A percentile compares a stretch with the other conserved stretches of the same genome.
Conservation (phyloP, 2,797 vertebrate species). For the Cossypha niveicapilla region DNA sequence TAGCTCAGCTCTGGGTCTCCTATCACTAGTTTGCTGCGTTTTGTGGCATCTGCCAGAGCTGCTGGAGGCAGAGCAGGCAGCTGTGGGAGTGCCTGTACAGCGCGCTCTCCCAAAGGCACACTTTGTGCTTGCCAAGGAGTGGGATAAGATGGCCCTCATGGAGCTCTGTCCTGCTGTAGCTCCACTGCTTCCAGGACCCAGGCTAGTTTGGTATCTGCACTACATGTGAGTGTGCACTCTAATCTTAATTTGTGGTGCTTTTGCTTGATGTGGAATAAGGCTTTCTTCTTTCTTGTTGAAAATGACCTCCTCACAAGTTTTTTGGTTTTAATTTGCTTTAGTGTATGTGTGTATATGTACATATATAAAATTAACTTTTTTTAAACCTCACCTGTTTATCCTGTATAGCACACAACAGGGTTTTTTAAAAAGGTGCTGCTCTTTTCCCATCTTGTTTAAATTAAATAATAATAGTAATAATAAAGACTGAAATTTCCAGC, state of each 20-base stretch:
- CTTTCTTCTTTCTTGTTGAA: constrained; percentile 38
- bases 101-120: neutral
- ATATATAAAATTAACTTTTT: constrained; percentile 66
- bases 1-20: neutral
- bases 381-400: constrained; percentile 71
- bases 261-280: constrained; percentile 66
- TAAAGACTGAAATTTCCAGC: neutral
- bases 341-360: constrained; percentile 66
- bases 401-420: constrained; percentile 54
- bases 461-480: constrained; percentile 35
- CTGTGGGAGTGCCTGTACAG: neutral
- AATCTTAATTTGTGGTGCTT: constrained; percentile 50
- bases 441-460: constrained; percentile 68
- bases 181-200: neutral
- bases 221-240: constrained; percentile 28
- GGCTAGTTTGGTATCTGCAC: constrained; percentile 18
- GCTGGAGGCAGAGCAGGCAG: neutral
- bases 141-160: neutral
- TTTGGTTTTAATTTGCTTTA: constrained; percentile 61
- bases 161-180: neutral
- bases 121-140: neutral
- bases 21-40: neutral
- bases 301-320: neutral
- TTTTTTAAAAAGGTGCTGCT: constrained; percentile 68
- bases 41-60: neutral